Evolutionary conservation across 1,140 invertebrate genomes (phyloP), one percentile per base, ranked within the genome.

Genomic region (Tetramorium alpestre): DNA sequence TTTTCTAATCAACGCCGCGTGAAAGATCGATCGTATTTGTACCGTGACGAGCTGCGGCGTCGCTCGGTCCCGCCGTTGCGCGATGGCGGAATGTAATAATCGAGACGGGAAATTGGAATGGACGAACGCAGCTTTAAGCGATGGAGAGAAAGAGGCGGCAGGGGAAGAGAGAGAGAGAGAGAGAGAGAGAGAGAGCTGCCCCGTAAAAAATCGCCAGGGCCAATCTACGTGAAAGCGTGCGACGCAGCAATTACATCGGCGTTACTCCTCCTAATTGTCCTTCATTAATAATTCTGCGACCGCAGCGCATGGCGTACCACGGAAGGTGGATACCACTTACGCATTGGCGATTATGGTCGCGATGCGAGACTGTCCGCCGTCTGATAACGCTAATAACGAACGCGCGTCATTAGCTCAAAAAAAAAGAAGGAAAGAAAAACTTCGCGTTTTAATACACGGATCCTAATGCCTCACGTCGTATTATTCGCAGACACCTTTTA

Each of bases 251-350:
- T 93, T 92, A 93, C 85, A 77, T 85, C 87, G 87, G 75, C 87
- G 87, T 90, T 90, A 90, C 89, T 89, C 84, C 81, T 88, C 87
- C 87, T 93, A 94, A 94, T 94, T 92, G 92, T 89, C 89, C 81
- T 89, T 92, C 91, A 89, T 94, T 94, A 92, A 94, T 92, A 92
- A 92, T 93, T 91, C 92, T 89, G 90, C 87, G 87, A 81, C 89
- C 84, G 89, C 10, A 10, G 47, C 62, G 22, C 25, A 90, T 92
- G 90, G 91, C 93, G 94, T 93, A 91, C 78, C 84, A 91, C 92
- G 89, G 56, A 87, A 90, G 91, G 87, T 93, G 56, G 51, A 49
- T 60, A 75, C 54, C 69, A 60, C 28, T 73, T 84, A 84, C 69
- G 62, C 77, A 56, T 54, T 67, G 77, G 54, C 60, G 75, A 67